Evolutionary conservation across 2,113 vertebrate species (phyloP), one percentile per base, ranked within the genome.

Genomic region (Scatophagus argus): DNA sequence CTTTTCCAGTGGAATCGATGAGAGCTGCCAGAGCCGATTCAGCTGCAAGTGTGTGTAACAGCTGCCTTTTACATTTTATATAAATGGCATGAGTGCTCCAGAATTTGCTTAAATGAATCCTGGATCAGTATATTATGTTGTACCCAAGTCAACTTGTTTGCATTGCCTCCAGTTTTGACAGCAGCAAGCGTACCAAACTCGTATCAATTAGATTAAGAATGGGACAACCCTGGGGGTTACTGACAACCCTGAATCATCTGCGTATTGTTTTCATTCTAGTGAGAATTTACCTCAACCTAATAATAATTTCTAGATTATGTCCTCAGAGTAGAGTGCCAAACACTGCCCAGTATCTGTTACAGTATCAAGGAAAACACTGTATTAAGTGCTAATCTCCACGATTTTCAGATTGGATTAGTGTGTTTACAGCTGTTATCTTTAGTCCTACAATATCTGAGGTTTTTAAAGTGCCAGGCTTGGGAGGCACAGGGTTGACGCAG

Each of bases 391-490:
- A 92, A 92, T 89, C 88, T 79, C 74, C 52, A 19, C 54, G 62
- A 78, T 86, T 86, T 84, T 54, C 41, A 70, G 72, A 80, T 90
- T 61, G 64, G 56, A 87, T 85, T 46, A 44, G 21, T 13, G 29
- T 90, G 81, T 90, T 89, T 87, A 82, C 82, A 59, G 0, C 32
- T 71, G 61, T 82, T 88, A 92, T 87, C 81, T 86, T 29, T 12
- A 65, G 62, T 60, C 64, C 61, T 56, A 47, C 41, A 67, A 13
- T 49, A 82, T 76, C 62, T 41, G 11, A 54, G 77, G 34, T 68
- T 81, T 88, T 62, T 59, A 65, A 80, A 77, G 64, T 69, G 63
- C 44, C 51, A 44, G 43, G 77, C 41, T 62, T 64, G 31, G 31
- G 43, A 59, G 74, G 52, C 71, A 70, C 27, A 56, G 49, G 31